These are phyloP conservation scores for Acanthoscelides obtectus DNA, from an alignment of 2,888 invertebrate genomes.

Conservation along the genomic window DNA sequence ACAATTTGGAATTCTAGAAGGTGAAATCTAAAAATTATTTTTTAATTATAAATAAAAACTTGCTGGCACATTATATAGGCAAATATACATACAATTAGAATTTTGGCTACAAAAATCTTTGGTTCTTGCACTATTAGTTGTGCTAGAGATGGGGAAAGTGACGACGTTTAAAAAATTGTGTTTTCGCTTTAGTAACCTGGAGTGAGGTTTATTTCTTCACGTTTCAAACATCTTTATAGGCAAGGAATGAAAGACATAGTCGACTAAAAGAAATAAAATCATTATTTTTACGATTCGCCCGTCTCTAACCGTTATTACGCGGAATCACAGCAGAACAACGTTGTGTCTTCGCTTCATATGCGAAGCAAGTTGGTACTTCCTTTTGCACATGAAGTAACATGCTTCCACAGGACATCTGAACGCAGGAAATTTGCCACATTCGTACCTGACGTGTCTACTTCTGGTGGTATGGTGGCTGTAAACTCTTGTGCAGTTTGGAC, in stretches of 20 bases:
- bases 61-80: too few relatives aligned
- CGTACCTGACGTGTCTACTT: conserved; percentile 28
- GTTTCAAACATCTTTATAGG: too few relatives aligned
- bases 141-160: neutral
- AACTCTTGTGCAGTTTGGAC: conserved; percentile 19
- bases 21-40: too few relatives aligned
- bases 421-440: conserved; percentile 25
- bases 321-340: neutral
- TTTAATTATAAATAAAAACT: too few relatives aligned
- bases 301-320: neutral
- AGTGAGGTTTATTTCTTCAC: too few relatives aligned
- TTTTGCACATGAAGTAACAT: conserved; percentile 45
- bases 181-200: too few relatives aligned
- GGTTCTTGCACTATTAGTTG: neutral
- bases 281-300: neutral
- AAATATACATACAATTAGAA: too few relatives aligned
- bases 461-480: conserved; percentile 26
- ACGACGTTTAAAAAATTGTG: neutral
- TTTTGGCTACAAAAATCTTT: neutral
- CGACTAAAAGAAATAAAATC: too few relatives aligned
- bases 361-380: conserved; percentile 17
- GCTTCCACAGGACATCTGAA: conserved; percentile 65
- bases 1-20: too few relatives aligned
- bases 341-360: conserved; percentile 14
- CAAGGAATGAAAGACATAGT: too few relatives aligned